phyloP scores from a whole-genome alignment of 2,797 vertebrate genomes.

The Anas acuta region DNA sequence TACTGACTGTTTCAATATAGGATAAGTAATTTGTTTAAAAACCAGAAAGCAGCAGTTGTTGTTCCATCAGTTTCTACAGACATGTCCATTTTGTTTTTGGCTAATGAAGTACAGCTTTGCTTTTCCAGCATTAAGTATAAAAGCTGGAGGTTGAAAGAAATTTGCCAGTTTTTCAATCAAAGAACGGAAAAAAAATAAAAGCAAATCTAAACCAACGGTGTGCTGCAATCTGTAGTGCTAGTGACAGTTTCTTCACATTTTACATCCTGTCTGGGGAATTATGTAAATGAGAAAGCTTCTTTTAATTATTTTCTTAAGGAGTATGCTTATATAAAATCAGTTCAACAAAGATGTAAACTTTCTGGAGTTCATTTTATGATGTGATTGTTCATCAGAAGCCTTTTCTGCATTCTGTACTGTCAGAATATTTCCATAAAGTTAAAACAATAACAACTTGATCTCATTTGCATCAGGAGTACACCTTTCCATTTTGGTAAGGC shows the following conservation, averaged over 20 bases:
- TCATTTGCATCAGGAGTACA: background rate
- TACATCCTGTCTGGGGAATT: background rate
- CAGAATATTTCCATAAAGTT: background rate
- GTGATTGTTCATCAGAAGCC: background rate
- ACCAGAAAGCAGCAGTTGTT: conserved; percentile 49
- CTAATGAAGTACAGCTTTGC: background rate
- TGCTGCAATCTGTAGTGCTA: background rate
- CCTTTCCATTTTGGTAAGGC: background rate
- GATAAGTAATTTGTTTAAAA: background rate
- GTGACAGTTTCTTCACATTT: background rate
- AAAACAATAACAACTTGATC: background rate
- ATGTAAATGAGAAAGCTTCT: background rate
- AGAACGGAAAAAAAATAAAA: conserved; percentile 3
- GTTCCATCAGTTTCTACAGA: background rate
- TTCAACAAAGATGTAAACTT: background rate
- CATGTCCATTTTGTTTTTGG: background rate
- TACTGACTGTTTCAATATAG: background rate
- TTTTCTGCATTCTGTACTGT: background rate
- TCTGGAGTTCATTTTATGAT: background rate
- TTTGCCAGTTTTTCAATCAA: background rate
- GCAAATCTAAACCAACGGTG: background rate
- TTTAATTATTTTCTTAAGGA: background rate
- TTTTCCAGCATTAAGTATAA: background rate
- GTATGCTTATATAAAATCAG: background rate
- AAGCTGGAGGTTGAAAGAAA: background rate